Conservation (phyloP, 2,797 vertebrate species). For the Rhynchonycteris naso region DNA sequence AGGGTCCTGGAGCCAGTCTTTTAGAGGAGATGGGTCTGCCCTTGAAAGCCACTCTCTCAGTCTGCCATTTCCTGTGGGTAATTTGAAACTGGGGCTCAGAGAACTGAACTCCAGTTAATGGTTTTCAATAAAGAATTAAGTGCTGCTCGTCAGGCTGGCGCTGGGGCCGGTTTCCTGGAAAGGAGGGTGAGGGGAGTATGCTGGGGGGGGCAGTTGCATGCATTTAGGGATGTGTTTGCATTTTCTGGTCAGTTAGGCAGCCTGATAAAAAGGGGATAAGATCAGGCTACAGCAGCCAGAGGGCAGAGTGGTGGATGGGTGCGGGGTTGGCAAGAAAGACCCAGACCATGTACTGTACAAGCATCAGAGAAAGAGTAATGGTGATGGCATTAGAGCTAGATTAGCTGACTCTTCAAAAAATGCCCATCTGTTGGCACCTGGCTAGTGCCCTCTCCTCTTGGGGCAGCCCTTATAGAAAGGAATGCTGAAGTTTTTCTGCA, state of each 20-base stretch:
- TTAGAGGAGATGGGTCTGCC: conserved; percentile 73
- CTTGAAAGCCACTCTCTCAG: conserved; percentile 76
- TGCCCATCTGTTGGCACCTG: background rate
- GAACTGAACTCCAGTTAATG: conserved; percentile 81
- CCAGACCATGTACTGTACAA: background rate
- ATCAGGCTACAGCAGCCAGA: conserved; percentile 67
- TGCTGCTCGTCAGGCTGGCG: conserved; percentile 74
- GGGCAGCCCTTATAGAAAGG: background rate
- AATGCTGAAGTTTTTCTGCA: background rate
- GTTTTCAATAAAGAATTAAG: conserved; percentile 83
- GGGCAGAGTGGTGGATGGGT: background rate
- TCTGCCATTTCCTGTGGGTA: conserved; percentile 77
- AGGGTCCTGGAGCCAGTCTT: conserved; percentile 52
- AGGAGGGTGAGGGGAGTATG: conserved; percentile 8
- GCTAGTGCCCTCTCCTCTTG: background rate
- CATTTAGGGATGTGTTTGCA: conserved; percentile 71
- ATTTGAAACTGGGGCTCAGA: conserved; percentile 80
- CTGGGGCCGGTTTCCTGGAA: conserved; percentile 70
- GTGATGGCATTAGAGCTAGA: background rate
- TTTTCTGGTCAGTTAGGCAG: conserved; percentile 81
- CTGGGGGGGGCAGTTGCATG: background rate
- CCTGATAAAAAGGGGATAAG: conserved; percentile 72
- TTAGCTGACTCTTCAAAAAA: conserved; percentile 42
- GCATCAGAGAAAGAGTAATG: conserved; percentile 12
- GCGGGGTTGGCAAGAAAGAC: background rate